These are phyloP conservation scores for Oligia strigilis DNA, from an alignment of 2,888 invertebrate species.

Conservation along the genomic window DNA sequence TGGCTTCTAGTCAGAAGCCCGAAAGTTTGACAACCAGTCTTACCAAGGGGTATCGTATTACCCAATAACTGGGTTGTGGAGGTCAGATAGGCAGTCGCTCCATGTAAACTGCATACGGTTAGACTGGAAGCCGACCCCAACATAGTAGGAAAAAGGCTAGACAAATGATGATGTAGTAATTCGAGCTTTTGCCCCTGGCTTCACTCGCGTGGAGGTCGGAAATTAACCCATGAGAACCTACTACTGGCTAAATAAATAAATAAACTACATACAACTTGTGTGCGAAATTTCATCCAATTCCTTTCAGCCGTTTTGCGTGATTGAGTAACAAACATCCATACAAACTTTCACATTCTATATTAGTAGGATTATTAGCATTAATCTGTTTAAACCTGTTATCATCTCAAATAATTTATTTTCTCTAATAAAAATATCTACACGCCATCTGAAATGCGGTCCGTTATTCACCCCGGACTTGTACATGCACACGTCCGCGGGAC, in stretches of 20 bases:
- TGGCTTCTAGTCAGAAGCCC: no score
- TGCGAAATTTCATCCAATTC: not conserved
- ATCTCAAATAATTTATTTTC: not conserved
- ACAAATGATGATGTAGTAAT: not conserved
- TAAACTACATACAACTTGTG: not conserved
- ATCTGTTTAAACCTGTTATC: not conserved
- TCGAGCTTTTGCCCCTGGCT: not conserved
- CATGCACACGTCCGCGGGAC: conserved; percentile 63
- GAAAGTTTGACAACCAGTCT: no score
- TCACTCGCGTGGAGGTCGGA: not conserved
- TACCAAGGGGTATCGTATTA: no score
- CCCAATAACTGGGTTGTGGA: no score
- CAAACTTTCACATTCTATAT: not conserved
- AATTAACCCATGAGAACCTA: not conserved
- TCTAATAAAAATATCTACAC: not conserved
- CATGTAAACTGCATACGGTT: no score
- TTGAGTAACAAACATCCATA: not conserved
- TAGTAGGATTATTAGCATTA: not conserved
- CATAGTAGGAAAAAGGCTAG: no score
- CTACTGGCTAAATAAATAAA: no score
- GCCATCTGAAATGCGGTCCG: not conserved
- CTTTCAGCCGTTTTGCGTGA: not conserved
- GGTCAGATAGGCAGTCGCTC: no score
- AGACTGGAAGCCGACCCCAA: no score
- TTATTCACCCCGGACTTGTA: conserved; percentile 50